phyloP scores from a whole-genome alignment of 2,888 invertebrate genomes.

The Ormyrus nitidulus region DNA sequence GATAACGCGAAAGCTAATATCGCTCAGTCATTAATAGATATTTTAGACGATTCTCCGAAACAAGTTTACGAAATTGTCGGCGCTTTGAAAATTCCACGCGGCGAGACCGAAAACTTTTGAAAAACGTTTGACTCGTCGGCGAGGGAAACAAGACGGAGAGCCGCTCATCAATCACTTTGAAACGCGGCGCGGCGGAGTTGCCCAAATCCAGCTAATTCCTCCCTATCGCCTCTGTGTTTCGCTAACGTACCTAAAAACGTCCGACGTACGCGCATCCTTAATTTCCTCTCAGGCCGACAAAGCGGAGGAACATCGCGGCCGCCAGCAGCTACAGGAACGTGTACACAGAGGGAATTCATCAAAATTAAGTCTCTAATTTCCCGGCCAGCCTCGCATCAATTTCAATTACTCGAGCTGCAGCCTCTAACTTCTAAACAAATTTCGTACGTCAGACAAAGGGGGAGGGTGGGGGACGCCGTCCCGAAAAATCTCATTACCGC shows the following conservation, averaged over 20 bases:
- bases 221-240: too few species aligned
- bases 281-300: slow-evolving; percentile 12
- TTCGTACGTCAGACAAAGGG: slow-evolving; percentile 20
- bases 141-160: too few species aligned
- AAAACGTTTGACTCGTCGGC: too few species aligned
- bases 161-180: too few species aligned
- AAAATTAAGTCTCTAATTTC: slow-evolving; percentile 55
- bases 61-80: too few species aligned
- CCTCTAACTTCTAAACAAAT: slow-evolving; percentile 50
- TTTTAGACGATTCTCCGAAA: too few species aligned
- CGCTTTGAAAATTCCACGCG: too few species aligned
- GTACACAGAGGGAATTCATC: slow-evolving; percentile 48
- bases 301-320: background rate
- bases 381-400: slow-evolving; percentile 49
- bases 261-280: slow-evolving; percentile 10
- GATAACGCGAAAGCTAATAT: slow-evolving; percentile 17
- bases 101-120: too few species aligned
- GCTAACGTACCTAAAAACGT: background rate
- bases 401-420: slow-evolving; percentile 39
- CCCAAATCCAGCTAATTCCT: too few species aligned
- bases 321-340: background rate
- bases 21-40: background rate
- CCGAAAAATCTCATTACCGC: slow-evolving; percentile 32
- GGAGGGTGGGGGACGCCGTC: too few species aligned
- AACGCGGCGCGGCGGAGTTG: too few species aligned